Percentiles rank a stretch among this genome's conserved stretches.
phyloP scores from a whole-genome alignment of 1,140 invertebrate species.

The Patella vulgata region DNA sequence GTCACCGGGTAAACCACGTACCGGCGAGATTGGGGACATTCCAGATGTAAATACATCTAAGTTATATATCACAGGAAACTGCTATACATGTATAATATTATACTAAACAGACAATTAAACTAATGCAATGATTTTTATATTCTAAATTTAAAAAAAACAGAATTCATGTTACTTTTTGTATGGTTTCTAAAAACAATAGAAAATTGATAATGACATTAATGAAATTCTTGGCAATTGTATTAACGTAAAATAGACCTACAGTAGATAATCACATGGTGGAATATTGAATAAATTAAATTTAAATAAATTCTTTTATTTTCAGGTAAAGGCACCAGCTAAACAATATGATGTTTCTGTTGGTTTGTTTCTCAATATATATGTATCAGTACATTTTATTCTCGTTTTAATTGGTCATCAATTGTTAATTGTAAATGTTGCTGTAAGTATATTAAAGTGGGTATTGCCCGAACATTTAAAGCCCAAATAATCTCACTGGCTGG shows the following conservation, averaged over 20 bases:
- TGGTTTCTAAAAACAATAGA: too few relatives aligned
- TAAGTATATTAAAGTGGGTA: conserved; percentile 9
- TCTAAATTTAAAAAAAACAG: neutral
- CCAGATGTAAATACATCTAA: conserved; percentile 74
- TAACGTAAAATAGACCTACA: too few relatives aligned
- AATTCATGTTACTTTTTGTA: neutral
- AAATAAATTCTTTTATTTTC: conserved; percentile 4
- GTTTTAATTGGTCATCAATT: conserved; percentile 66
- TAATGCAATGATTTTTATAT: neutral
- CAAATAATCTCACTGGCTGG: neutral
- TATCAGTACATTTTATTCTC: conserved; percentile 76
- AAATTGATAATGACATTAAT: too few relatives aligned
- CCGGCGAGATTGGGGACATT: conserved; percentile 81
- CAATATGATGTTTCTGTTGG: conserved; percentile 79
- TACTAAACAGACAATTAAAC: conserved; percentile 4
- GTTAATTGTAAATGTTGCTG: conserved; percentile 27
- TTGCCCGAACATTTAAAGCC: neutral
- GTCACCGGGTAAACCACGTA: conserved; percentile 81
- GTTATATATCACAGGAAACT: conserved; percentile 4
- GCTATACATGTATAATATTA: conserved; percentile 4
- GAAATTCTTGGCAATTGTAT: too few relatives aligned
- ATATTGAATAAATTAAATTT: neutral
- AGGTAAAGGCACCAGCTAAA: conserved; percentile 57
- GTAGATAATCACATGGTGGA: neutral
- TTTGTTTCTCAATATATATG: conserved; percentile 76